Evolutionary conservation across 2,888 invertebrate species (phyloP), one percentile per base, ranked within the genome.

Genomic region (Cylloceria caligata): DNA sequence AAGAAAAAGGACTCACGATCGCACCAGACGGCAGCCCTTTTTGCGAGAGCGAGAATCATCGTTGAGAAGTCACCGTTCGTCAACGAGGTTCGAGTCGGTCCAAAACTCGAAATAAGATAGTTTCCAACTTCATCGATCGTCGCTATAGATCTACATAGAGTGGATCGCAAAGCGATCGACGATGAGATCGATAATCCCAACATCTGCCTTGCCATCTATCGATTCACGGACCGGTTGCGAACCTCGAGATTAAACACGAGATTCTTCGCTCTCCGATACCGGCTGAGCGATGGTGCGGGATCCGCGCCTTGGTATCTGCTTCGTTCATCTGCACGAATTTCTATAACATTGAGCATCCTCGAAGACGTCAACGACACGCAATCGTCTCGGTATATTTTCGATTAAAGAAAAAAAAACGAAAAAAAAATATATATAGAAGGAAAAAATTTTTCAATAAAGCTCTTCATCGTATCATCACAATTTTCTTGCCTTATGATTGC

Each of bases 211-310:
- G 64, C 72, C 79, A n/a, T 47, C 65, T 24, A 34, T 24, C 73
- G 80, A 64, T 72, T 73, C 24, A 80, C 64, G 52, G 49, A 76
- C 77, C 69, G 74, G 34, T 72, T 45, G n/a, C 30, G 21, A 74
- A 47, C 34, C 42, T 65, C 68, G 36, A 55, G 0, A 24, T 13
- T 19, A 21, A 49, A 55, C 52, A n/a, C n/a, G n/a, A n/a, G 64
- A 78, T 60, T 55, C 45, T n/a, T 11, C 9, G 27, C 34, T 71
- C 67, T 60, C 65, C 84, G 39, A 69, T 47, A 74, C 36, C 80
- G 84, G 73, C 84, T 83, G 75, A 81, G 83, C 81, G 79, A 80
- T 85, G 86, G 85, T 82, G 81, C 60, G 60, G 79, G 83, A 84
- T 80, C 73, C 68, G 80, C 76, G 62, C 76, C 42, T 85, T 83